These are phyloP conservation scores for Phacellophora camtschatica DNA, from an alignment of 30 jellyfish, hydroid and myxozoan genomes.

Conservation along the genomic window DNA sequence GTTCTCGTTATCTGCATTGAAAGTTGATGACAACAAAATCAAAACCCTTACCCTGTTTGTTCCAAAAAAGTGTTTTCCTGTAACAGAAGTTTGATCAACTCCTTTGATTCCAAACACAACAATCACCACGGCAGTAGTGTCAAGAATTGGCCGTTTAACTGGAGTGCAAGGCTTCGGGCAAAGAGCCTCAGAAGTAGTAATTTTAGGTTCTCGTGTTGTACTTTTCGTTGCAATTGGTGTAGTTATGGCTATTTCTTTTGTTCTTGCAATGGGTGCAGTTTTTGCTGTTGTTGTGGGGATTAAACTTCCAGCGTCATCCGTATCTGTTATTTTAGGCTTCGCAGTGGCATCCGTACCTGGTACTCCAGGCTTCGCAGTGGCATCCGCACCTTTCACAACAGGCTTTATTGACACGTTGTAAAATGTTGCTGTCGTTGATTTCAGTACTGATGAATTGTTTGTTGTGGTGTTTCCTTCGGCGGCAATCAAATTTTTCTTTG, in stretches of 20 bases:
- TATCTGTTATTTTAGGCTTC: neutral
- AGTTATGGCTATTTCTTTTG: neutral
- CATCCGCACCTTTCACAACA: neutral
- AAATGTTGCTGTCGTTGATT: neutral
- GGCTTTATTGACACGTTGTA: neutral
- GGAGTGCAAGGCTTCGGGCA: constrained; percentile 79
- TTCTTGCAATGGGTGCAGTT: neutral
- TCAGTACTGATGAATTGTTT: neutral
- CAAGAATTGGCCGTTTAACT: constrained; percentile 59
- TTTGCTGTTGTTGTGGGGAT: neutral
- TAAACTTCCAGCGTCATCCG: neutral
- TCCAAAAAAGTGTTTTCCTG: constrained; percentile 63
- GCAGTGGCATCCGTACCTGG: neutral
- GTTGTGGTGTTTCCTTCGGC: neutral
- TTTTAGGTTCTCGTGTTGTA: neutral
- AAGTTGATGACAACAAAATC: too few relatives aligned
- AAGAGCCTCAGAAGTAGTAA: constrained; percentile 30
- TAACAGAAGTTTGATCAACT: constrained; percentile 11
- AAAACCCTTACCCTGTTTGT: constrained; percentile 14
- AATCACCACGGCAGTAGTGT: constrained; percentile 55
- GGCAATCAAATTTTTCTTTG: neutral
- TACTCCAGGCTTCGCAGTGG: neutral
- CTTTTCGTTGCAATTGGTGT: neutral
- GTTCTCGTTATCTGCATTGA: too few relatives aligned
- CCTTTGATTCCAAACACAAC: constrained; percentile 70